Conservation (phyloP, 2,797 vertebrate species). For the Myioborus miniatus region DNA sequence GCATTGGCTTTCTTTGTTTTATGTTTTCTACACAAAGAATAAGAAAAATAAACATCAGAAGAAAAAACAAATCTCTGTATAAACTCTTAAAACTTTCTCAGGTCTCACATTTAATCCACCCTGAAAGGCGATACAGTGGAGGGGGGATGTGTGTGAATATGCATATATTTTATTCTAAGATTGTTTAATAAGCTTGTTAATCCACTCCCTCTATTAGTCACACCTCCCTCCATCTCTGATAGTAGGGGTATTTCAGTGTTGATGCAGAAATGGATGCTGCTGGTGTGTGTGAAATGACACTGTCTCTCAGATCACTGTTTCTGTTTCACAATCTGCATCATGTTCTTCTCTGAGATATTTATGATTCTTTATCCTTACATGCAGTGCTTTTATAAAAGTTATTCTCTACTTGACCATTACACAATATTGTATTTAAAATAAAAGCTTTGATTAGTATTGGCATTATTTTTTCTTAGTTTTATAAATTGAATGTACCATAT, state of each 20-base stretch:
- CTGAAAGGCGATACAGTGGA: neutral
- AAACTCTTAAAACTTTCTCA: neutral
- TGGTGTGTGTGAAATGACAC: neutral
- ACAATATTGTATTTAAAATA: neutral
- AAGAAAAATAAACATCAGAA: neutral
- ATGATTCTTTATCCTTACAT: neutral
- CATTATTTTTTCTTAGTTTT: neutral
- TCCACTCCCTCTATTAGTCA: neutral
- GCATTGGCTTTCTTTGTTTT: neutral
- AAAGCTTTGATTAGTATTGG: neutral
- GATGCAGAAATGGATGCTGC: no score
- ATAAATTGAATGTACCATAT: neutral
- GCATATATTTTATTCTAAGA: neutral
- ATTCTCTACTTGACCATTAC: neutral
- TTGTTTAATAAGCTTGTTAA: neutral
- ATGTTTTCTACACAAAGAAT: neutral
- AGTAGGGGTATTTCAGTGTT: neutral
- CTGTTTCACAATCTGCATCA: neutral
- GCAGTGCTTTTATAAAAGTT: neutral
- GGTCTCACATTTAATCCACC: neutral
- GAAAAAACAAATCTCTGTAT: neutral
- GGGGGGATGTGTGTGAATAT: accelerated
- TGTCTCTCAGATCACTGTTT: neutral
- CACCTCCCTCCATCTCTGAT: neutral
- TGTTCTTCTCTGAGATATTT: neutral